Conservation (phyloP, 1,140 invertebrate genomes). For the Hyposmocoma kahamanoa region DNA sequence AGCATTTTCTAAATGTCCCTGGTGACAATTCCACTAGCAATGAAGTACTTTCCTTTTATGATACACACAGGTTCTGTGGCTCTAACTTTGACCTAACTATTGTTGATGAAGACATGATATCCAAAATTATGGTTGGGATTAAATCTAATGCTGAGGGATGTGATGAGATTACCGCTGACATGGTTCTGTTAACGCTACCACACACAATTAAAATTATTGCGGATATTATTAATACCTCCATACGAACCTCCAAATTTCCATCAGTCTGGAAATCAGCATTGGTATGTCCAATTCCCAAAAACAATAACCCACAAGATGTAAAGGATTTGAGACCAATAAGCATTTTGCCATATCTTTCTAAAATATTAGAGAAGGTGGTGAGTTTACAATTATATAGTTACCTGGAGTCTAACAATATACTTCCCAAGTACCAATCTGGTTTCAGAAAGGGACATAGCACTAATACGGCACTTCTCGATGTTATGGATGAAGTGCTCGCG, state of each 20-base stretch:
- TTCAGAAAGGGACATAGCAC: neutral
- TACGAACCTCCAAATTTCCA: neutral
- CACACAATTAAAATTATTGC: neutral
- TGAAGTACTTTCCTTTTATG: neutral
- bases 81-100: neutral
- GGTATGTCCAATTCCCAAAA: neutral
- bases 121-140: neutral
- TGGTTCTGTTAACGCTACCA: neutral
- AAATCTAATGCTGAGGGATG: neutral
- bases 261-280: neutral
- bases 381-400: neutral
- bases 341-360: neutral
- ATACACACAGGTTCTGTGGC: neutral
- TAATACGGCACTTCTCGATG: neutral
- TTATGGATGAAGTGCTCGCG: neutral
- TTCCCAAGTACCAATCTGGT: neutral
- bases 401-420: neutral
- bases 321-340: neutral
- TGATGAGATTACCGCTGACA: neutral
- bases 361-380: neutral
- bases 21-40: neutral
- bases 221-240: neutral
- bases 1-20: neutral
- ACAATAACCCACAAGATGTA: neutral
- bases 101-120: neutral